phyloP scores from a whole-genome alignment of 2,113 vertebrate species.

The Equus quagga region DNA sequence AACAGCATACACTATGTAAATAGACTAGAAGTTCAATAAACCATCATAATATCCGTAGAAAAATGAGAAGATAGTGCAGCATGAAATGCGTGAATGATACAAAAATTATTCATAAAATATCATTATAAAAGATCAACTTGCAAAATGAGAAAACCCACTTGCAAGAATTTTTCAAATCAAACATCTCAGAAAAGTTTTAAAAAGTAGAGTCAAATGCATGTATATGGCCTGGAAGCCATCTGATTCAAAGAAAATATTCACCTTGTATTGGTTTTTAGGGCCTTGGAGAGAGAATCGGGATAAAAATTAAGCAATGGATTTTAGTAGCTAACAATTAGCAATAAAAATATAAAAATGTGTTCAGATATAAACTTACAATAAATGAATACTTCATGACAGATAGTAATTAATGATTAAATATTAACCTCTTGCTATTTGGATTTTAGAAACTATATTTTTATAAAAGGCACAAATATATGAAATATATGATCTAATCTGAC shows the following conservation, averaged over 20 bases:
- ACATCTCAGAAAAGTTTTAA: not conserved
- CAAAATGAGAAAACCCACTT: conserved; percentile 34
- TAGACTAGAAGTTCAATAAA: not conserved
- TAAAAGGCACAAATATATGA: not conserved
- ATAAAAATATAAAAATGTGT: conserved; percentile 26
- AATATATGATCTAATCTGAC: not conserved
- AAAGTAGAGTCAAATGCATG: not conserved
- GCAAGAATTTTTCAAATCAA: conserved; percentile 45
- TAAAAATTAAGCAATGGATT: conserved; percentile 44
- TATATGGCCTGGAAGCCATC: not conserved
- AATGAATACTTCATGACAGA: not conserved
- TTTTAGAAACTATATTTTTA: conserved; percentile 44
- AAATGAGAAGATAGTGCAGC: not conserved
- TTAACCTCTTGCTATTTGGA: not conserved
- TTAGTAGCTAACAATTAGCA: conserved; percentile 39
- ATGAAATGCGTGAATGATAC: not conserved
- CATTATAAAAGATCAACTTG: conserved; percentile 19
- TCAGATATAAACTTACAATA: conserved; percentile 3
- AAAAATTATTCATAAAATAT: conserved; percentile 23
- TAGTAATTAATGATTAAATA: conserved; percentile 25
- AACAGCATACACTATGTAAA: not conserved
- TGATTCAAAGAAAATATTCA: conserved; percentile 39
- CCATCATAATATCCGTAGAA: not conserved
- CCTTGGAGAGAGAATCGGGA: not conserved
- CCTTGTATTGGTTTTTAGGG: not conserved